Conservation (phyloP, 2,797 vertebrate genomes). For the Syncerus caffer region DNA sequence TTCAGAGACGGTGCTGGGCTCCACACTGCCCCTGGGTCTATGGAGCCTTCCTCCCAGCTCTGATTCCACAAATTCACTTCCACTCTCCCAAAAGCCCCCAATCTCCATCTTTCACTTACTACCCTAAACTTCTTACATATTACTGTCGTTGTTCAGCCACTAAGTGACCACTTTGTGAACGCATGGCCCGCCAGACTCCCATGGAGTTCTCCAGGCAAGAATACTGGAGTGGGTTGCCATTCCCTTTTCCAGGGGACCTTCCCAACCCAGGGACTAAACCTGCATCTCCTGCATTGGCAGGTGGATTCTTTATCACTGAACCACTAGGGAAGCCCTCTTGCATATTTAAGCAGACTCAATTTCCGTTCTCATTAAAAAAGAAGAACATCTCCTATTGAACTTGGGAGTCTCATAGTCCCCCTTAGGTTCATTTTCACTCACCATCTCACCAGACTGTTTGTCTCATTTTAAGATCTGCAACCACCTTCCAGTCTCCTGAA, state of each 20-base stretch:
- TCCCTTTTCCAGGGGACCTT: background rate
- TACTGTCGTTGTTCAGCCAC: background rate
- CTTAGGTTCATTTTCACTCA: background rate
- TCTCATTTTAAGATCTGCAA: background rate
- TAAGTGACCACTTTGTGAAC: background rate
- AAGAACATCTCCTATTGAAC: background rate
- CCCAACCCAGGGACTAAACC: background rate
- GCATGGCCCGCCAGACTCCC: background rate
- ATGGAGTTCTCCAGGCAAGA: background rate
- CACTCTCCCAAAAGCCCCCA: background rate
- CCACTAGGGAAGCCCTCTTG: background rate
- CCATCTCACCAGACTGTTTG: background rate
- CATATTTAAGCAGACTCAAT: background rate
- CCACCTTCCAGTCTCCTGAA: background rate
- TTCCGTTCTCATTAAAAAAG: background rate
- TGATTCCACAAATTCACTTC: background rate
- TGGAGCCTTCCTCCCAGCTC: background rate
- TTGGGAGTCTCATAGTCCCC: no score
- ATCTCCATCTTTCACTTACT: background rate
- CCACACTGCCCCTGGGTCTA: background rate
- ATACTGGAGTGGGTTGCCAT: background rate
- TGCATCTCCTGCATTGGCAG: background rate
- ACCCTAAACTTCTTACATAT: background rate
- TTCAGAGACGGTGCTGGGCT: no score
- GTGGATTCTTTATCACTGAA: background rate